Evolutionary conservation across 92 coral and sea anemone genomes (phyloP), one percentile per base, ranked within the genome.

Genomic region (Paragorgia papillata): DNA sequence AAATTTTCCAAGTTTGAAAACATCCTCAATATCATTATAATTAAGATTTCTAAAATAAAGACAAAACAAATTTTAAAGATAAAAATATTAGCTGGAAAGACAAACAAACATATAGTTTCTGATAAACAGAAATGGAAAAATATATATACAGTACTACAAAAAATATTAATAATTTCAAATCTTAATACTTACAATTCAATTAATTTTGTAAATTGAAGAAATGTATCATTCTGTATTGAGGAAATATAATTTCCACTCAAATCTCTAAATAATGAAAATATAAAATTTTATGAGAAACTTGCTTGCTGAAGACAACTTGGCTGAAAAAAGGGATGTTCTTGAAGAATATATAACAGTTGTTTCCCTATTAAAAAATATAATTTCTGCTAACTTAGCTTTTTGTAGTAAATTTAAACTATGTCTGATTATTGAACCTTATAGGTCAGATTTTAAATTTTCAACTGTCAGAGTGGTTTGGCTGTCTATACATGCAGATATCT

Each of bases 191-290:
- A 71, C 78, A 71, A 34, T 71, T 71, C 78, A 19, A 71, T 24
- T 34, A 71, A 71, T 21, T 71, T 53, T 53, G 78, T 40, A 71
- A 53, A 71, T 31, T 71, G 33, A n/a, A 71, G 49, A 28, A 71
- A 32, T 53, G 64, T 21, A 28, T 51, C 43, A 19, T 53, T 33
- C 12, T 71, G 14, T 50, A 71, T 50, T 8, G 51, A 30, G 19
- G 78, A 53, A 39, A 71, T 50, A 1, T 26, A 30, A 33, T 71
- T 71, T 18, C 78, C 78, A 71, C 78, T 71, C 14, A 71, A 58
- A 50, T 71, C 78, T 25, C 78, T 71, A 28, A 56, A 56, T 56
- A 28, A 28, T 4, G 54, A n/a, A 7, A 12, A 32, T 33, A 13
- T 25, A 53, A n/a, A 30, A 3, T 13, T 30, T 33, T 12, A 19